These are phyloP conservation scores for Pogonophryne albipinna DNA, from an alignment of 2,797 vertebrate genomes.

Conservation along the genomic window DNA sequence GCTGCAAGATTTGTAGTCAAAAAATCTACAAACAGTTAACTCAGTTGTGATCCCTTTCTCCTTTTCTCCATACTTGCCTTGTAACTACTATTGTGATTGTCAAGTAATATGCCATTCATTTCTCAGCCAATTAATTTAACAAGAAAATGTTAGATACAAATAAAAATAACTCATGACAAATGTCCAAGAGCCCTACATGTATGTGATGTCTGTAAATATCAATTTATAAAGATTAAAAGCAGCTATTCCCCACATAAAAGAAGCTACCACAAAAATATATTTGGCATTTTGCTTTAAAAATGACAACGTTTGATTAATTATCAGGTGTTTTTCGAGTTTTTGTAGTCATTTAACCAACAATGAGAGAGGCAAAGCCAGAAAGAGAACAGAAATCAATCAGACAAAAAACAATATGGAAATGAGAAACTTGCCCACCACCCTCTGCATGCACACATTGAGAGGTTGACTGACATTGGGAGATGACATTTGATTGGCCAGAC, in stretches of 20 bases:
- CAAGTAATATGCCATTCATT: not conserved
- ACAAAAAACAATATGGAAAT: not conserved
- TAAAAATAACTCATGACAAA: not conserved
- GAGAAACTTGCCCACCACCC: conserved; percentile 11
- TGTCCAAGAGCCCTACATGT: not conserved
- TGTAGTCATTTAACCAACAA: not conserved
- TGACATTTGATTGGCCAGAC: conserved; percentile 39
- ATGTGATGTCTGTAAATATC: not conserved
- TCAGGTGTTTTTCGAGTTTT: no score
- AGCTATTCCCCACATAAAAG: not conserved
- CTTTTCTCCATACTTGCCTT: not conserved
- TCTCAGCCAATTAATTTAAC: not conserved
- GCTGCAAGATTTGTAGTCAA: not conserved
- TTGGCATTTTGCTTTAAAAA: not conserved
- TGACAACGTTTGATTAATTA: not conserved
- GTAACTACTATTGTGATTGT: not conserved
- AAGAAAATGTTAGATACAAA: not conserved
- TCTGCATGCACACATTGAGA: not conserved
- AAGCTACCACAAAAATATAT: not conserved
- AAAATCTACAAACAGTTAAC: not conserved
- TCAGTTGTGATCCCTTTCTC: not conserved
- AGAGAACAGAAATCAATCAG: no score
- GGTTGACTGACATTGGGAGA: conserved; percentile 23
- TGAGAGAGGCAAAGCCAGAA: not conserved
- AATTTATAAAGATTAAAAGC: not conserved